A percentile compares a stretch with the other conserved stretches of the same genome.
phyloP scores from a whole-genome alignment of 2,888 invertebrate species.

The Agonopterix heracliana region DNA sequence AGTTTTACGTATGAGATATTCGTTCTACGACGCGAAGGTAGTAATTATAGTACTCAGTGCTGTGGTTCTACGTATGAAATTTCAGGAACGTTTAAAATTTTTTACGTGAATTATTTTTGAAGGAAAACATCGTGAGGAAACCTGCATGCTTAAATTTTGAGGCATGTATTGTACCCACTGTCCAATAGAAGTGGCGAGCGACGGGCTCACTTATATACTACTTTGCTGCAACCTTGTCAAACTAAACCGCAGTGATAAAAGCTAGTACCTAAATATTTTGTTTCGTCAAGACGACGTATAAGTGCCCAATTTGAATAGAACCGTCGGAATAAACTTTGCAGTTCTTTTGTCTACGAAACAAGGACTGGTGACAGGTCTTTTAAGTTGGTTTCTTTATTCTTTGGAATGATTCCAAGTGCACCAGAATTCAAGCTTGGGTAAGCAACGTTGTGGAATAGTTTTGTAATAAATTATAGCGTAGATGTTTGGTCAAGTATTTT shows the following conservation, averaged over 20 bases:
- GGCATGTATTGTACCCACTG: too few species aligned
- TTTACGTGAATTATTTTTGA: too few species aligned
- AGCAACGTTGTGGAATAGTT: constrained; percentile 18
- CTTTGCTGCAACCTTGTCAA: constrained; percentile 9
- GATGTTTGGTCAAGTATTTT: too few species aligned
- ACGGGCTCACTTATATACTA: too few species aligned
- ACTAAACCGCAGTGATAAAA: constrained; percentile 11
- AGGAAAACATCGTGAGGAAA: too few species aligned
- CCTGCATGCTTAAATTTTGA: too few species aligned
- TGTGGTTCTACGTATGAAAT: too few species aligned
- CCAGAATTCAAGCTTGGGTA: constrained; percentile 19
- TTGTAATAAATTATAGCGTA: constrained; percentile 12
- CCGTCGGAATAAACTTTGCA: neutral
- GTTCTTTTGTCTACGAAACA: neutral
- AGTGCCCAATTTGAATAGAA: constrained; percentile 2
- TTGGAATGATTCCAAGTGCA: constrained; percentile 26
- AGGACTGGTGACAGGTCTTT: neutral
- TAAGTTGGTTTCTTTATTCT: neutral
- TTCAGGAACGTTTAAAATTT: too few species aligned
- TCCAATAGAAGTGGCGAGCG: too few species aligned
- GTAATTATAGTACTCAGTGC: too few species aligned
- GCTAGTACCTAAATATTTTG: constrained; percentile 7
- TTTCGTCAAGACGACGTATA: constrained; percentile 9
- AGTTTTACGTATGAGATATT: too few species aligned
- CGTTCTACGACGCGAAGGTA: too few species aligned